Base-by-base conservation (phyloP, 1,140 invertebrate species). In the Batillaria attramentaria region DNA sequence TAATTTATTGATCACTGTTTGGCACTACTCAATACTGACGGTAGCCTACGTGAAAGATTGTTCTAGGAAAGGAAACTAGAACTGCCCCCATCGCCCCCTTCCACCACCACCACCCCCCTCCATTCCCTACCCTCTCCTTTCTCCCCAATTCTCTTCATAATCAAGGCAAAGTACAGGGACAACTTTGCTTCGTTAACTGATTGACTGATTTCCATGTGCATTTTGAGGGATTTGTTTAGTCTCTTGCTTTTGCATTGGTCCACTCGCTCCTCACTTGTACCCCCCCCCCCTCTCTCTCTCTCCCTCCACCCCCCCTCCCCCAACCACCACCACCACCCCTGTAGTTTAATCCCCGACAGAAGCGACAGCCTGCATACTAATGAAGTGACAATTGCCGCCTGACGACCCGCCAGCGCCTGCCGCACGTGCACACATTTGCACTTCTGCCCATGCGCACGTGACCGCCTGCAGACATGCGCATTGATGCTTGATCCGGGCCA, bases 381-480 rank as follows among this genome's bases (percentile, higher is more conserved):
- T 70, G 68, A 70, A 70, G 68, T 70, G 68, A 39, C 68, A 70
- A 70, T 70, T 70, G 68, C 37, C 33, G 68, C 31, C 41, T 70
- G 37, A 70, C 35, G 68, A 70, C 31, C 20, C 24, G 35, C 18
- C 1, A 35, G 68, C 68, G 68, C 37, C 37, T n/a, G 10, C 13
- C 18, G 35, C 68, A 42, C 68, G 68, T 70, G 68, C 68, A 13
- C 41, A 41, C 68, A 70, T 70, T 70, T 70, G 68, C 68, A 70
- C 68, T 70, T 70, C 68, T 70, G 68, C 68, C 68, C 68, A 42
- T 42, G 37, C 68, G 68, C 68, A 42, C 68, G 68, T 70, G 68
- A 18, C 2, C 24, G 35, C 37, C 68, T 70, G 37, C 39, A 39
- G 35, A 42, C 68, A 43, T 70, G 68, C 68, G 68, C 68, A 24